Evolutionary conservation across 2,888 invertebrate genomes (phyloP), one percentile per base, ranked within the genome.

Genomic region (Eueremaeus valkanovi): DNA sequence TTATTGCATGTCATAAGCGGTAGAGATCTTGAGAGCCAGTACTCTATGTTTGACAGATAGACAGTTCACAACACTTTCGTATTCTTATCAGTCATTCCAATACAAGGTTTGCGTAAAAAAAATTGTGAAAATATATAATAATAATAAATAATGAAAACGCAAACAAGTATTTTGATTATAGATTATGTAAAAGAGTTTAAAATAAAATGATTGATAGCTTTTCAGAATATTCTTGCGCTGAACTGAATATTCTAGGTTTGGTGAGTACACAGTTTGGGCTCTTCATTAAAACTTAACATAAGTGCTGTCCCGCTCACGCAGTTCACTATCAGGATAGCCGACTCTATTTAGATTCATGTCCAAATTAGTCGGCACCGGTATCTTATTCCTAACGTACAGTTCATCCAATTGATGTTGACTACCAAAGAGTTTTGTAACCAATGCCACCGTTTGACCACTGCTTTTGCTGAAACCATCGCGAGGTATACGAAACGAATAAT

Each of bases 391-490:
- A 3, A 16, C 68, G n/a, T 68, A 68, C n/a, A 68, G 40, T 24
- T 68, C 68, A 13, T 68, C 40, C 68, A 68, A 42, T 16, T 40
- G 11, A 8, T 42, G 42, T 24, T 68, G 68, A 68, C 68, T 68
- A 11, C 68, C 68, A 16, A 68, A 68, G 21, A 68, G 13, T 11
- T 21, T 40, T 18, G 13, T 21, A 40, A 68, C 68, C 24, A 68
- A 42, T 42, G 16, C 40, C 11, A 33, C 40, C 3, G 42, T 21
- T 27, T 40, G 16, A 42, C 33, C 24, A 24, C 42, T 33, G 11
- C 42, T 24, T n/a, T n/a, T 21, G 40, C 3, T 16, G 40, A n/a
- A 3, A 24, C n/a, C 21, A 24, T 68, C 68, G 8, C 68, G 40
- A 1, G 40, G 40, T 40, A 68, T 36, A 24, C 24, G 36, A 42